These are phyloP conservation scores for Stenoptilia bipunctidactyla DNA, from an alignment of 2,888 invertebrate genomes.

Conservation along the genomic window DNA sequence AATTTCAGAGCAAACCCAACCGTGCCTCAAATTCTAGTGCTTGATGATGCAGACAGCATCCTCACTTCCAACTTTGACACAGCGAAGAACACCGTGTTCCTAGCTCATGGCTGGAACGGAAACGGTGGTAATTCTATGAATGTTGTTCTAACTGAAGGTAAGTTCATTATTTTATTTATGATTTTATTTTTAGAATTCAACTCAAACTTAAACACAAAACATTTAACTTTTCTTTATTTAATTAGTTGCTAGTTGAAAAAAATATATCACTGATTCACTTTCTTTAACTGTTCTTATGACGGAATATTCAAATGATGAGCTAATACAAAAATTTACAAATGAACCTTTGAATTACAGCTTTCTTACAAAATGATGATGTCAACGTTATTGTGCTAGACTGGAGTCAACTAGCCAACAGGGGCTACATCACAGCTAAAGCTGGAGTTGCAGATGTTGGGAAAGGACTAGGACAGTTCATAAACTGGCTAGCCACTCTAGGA, in stretches of 20 bases:
- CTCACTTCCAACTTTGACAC: constrained; percentile 25
- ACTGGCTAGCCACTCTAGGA: constrained; percentile 29
- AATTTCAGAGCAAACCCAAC: too few relatives aligned
- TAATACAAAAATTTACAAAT: too few relatives aligned
- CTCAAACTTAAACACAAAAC: too few relatives aligned
- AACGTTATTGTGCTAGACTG: constrained; percentile 59
- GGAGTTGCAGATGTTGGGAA: constrained; percentile 31
- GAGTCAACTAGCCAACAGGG: constrained; percentile 35
- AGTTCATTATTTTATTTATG: too few relatives aligned
- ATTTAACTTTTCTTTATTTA: too few relatives aligned
- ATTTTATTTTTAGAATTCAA: too few relatives aligned
- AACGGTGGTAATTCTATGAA: constrained; percentile 30
- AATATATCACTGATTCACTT: too few relatives aligned
- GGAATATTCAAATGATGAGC: too few relatives aligned
- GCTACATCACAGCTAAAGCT: constrained; percentile 36
- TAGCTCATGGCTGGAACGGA: constrained; percentile 47
- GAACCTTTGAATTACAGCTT: too few relatives aligned
- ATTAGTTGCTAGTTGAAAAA: too few relatives aligned
- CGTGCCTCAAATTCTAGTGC: constrained; percentile 21
- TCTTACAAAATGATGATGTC: constrained; percentile 30
- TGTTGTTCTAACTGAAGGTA: constrained; percentile 30
- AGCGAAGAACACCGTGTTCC: constrained; percentile 27
- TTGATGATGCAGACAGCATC: constrained; percentile 21
- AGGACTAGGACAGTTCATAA: constrained; percentile 32
- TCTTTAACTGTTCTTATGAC: too few relatives aligned